Percentiles rank a stretch among this genome's conserved stretches.
These are phyloP conservation scores for Aspidoscelis tigris DNA, from an alignment of 2,113 vertebrate genomes.

Conservation along the genomic window DNA sequence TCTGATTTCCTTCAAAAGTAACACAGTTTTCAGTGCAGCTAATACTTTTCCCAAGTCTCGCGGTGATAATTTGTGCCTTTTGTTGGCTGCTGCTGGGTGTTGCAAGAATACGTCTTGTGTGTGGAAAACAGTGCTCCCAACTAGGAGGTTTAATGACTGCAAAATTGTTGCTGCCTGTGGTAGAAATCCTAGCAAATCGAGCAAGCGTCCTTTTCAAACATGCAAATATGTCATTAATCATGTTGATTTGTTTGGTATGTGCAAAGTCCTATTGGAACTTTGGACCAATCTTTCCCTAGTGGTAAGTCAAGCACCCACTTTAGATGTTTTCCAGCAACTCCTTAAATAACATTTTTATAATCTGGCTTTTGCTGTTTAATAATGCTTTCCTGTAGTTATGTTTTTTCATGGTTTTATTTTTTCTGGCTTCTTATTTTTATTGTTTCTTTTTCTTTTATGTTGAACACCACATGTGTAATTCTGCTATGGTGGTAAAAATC, in stretches of 20 bases:
- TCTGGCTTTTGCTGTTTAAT: no score
- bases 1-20: not conserved
- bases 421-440: no score
- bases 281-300: no score
- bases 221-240: not conserved
- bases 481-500: no score
- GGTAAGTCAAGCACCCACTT: no score
- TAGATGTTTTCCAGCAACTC: no score
- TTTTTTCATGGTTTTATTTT: not conserved
- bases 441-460: no score
- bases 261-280: not conserved
- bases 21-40: not conserved
- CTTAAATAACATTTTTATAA: no score
- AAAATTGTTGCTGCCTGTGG: not conserved
- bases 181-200: not conserved
- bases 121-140: not conserved
- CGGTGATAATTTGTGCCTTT: slow-evolving; percentile 10
- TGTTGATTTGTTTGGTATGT: not conserved
- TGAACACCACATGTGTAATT: no score
- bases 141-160: not conserved
- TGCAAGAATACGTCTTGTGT: not conserved
- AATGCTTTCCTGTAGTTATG: not conserved
- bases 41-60: not conserved
- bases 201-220: not conserved
- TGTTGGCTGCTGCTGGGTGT: not conserved